Percentiles rank a stretch among this genome's conserved stretches.
phyloP scores from a whole-genome alignment of 2,113 vertebrate genomes.

The Sakesphorus luctuosus region DNA sequence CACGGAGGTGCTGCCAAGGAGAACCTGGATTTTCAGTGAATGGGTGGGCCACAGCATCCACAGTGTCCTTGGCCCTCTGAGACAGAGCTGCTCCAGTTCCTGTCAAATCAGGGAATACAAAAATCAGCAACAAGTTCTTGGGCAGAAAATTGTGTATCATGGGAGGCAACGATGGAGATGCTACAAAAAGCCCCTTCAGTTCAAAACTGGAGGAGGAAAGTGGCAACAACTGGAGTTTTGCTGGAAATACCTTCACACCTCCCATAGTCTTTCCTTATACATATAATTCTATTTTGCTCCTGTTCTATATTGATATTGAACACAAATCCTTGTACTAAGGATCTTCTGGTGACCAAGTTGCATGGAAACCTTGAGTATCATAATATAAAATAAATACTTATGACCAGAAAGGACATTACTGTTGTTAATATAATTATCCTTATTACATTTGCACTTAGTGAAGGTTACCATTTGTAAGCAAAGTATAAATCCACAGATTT shows the following conservation, averaged over 20 bases:
- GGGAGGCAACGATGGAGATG: not conserved
- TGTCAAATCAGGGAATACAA: not conserved
- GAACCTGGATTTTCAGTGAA: not conserved
- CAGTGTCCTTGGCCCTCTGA: not conserved
- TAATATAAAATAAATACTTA: not conserved
- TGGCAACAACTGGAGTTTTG: not conserved
- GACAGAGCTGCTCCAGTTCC: not conserved
- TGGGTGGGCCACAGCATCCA: not conserved
- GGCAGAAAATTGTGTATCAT: not conserved
- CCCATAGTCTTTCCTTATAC: not conserved
- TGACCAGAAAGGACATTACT: not conserved
- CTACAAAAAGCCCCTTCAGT: not conserved
- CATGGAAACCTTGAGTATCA: not conserved
- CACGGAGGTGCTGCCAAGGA: not conserved
- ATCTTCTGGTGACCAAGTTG: rapidly evolving
- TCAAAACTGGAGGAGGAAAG: not conserved
- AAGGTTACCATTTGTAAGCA: not conserved
- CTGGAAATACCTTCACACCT: not conserved
- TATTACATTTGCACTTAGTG: not conserved
- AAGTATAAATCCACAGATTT: not conserved
- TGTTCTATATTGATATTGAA: not conserved
- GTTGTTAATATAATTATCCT: not conserved
- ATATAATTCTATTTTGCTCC: not conserved
- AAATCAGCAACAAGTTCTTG: not conserved
- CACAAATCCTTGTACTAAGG: not conserved